phyloP scores from a whole-genome alignment of 2,113 vertebrate genomes.

The Corynorhinus townsendii region DNA sequence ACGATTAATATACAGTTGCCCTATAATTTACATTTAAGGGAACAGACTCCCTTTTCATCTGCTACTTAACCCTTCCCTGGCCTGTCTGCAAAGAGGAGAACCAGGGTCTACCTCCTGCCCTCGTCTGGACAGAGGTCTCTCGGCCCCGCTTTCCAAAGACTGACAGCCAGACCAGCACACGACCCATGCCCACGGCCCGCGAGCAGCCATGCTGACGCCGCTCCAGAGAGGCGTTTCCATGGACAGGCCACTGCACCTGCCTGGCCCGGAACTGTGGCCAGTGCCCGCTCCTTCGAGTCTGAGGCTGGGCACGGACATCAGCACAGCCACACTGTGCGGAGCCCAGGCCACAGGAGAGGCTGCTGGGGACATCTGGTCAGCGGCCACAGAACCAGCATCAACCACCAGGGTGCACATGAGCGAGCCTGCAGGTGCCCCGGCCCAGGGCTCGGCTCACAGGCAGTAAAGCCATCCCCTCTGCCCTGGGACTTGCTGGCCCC shows the following conservation, averaged over 20 bases:
- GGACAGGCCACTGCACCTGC: not conserved
- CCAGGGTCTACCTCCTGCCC: not conserved
- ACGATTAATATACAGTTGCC: constrained; percentile 36
- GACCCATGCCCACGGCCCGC: fast-evolving
- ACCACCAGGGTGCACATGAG: not conserved
- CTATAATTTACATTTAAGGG: not conserved
- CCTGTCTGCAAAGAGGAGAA: not conserved
- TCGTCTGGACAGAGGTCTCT: not conserved
- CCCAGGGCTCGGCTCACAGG: fast-evolving
- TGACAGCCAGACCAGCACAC: too few species aligned
- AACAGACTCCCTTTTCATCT: not conserved
- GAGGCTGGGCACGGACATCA: not conserved
- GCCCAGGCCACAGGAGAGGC: not conserved
- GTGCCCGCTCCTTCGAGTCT: too few species aligned
- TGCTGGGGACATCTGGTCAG: not conserved
- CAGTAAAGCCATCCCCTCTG: not conserved
- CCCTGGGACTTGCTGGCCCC: not conserved
- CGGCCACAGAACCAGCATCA: fast-evolving
- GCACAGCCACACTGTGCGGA: not conserved
- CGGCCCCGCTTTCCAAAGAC: too few species aligned
- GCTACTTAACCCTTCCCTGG: not conserved
- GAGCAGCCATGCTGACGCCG: fast-evolving
- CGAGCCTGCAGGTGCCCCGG: not conserved
- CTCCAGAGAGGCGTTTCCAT: not conserved
- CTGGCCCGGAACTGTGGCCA: not conserved